Conservation (phyloP, 2,888 invertebrate species). For the Andrena minutula region DNA sequence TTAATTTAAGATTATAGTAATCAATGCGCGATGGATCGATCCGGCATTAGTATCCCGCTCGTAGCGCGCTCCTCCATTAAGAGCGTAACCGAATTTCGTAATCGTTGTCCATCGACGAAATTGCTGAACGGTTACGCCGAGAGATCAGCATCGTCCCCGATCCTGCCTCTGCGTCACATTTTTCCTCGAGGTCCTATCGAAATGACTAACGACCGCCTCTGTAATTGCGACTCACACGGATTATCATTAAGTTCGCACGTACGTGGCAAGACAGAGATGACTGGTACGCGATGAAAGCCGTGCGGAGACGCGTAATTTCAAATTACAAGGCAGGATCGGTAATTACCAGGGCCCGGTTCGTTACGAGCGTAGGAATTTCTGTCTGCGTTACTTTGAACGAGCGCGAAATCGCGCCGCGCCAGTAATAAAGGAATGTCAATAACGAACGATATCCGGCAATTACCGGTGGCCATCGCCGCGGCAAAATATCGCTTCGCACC, state of each 20-base stretch:
- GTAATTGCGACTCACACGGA: constrained; percentile 27
- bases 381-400: background rate
- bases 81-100: constrained; percentile 36
- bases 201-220: constrained; percentile 24
- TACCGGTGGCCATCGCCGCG: constrained; percentile 36
- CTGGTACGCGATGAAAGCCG: background rate
- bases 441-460: constrained; percentile 44
- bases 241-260: constrained; percentile 35
- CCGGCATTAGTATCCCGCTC: constrained; percentile 1
- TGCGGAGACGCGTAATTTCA: constrained; percentile 34
- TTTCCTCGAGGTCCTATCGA: background rate
- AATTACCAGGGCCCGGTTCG: constrained; percentile 35
- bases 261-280: background rate
- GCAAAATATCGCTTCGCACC: constrained; percentile 44
- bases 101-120: constrained; percentile 29
- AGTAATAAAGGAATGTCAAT: constrained; percentile 46
- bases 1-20: constrained; percentile 54
- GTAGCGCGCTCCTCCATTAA: constrained; percentile 15
- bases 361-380: constrained; percentile 35
- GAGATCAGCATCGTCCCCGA: background rate
- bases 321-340: constrained; percentile 30
- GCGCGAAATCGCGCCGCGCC: background rate
- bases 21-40: constrained; percentile 29
- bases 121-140: background rate
- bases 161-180: background rate